phyloP scores from a whole-genome alignment of 2,797 vertebrate genomes.

The Malacoctenus gilli region DNA sequence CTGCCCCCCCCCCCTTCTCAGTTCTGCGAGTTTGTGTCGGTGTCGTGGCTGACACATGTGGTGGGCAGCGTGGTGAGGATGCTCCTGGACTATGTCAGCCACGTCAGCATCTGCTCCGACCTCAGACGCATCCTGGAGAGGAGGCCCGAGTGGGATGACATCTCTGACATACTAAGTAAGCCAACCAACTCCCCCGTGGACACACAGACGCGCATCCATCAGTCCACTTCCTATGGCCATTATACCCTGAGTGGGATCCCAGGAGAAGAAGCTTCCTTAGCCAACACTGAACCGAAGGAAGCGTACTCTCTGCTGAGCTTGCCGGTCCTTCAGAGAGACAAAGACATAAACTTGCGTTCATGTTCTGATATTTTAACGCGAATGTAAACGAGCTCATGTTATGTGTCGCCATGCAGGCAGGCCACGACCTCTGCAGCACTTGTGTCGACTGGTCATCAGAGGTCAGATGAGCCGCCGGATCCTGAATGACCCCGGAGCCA shows the following conservation, averaged over 20 bases:
- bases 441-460: constrained; percentile 87
- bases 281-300: too few species aligned
- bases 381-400: too few species aligned
- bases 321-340: too few species aligned
- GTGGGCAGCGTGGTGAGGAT: constrained; percentile 79
- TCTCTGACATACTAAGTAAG: constrained; percentile 85
- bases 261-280: too few species aligned
- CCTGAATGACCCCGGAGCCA: constrained; percentile 75
- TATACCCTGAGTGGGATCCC: too few species aligned
- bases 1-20: constrained; percentile 12
- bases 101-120: constrained; percentile 83
- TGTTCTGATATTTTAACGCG: too few species aligned
- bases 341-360: too few species aligned
- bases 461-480: constrained; percentile 77
- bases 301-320: too few species aligned
- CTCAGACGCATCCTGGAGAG: constrained; percentile 80
- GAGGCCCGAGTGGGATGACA: constrained; percentile 86
- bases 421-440: constrained; percentile 86
- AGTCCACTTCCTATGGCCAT: too few species aligned
- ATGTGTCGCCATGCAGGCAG: constrained; percentile 74
- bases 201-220: too few species aligned
- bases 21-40: constrained; percentile 91
- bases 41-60: constrained; percentile 84
- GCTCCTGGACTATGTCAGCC: constrained; percentile 87
- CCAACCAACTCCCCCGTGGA: too few species aligned